Conservation (phyloP, 2,113 vertebrate species). For the Ptilorrhoa leucosticta region DNA sequence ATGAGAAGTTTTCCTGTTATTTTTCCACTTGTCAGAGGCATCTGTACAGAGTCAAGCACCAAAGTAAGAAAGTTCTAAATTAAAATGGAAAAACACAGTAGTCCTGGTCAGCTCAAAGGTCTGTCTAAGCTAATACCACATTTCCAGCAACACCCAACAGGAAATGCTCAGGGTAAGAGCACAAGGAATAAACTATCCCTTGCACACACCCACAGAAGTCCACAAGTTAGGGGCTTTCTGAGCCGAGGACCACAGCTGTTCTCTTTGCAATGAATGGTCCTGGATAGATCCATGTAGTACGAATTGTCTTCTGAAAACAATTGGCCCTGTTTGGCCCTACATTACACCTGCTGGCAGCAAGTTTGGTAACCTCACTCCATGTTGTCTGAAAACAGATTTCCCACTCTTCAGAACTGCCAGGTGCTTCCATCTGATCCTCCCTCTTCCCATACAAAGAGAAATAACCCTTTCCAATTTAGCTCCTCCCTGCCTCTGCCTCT, state of each 20-base stretch:
- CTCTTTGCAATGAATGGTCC: not conserved
- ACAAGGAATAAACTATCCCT: not conserved
- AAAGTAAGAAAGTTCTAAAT: not conserved
- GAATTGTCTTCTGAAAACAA: not conserved
- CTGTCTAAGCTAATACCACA: not conserved
- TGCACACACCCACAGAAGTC: not conserved
- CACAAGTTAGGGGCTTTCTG: not conserved
- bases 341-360: not conserved
- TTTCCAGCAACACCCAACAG: not conserved
- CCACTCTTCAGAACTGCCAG: not conserved
- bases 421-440: not conserved
- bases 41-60: not conserved
- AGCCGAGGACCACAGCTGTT: not conserved
- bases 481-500: not conserved
- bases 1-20: not conserved
- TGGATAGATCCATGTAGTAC: not conserved
- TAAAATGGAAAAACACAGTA: not conserved
- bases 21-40: not conserved
- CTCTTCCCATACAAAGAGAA: not conserved
- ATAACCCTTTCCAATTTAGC: not conserved
- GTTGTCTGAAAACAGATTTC: not conserved
- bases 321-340: not conserved
- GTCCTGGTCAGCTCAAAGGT: not conserved
- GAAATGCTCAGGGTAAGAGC: not conserved
- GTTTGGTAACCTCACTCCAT: not conserved